Evolutionary conservation across 2,797 vertebrate species (phyloP), one percentile per base, ranked within the genome.

Genomic region (Clarias pachynema): DNA sequence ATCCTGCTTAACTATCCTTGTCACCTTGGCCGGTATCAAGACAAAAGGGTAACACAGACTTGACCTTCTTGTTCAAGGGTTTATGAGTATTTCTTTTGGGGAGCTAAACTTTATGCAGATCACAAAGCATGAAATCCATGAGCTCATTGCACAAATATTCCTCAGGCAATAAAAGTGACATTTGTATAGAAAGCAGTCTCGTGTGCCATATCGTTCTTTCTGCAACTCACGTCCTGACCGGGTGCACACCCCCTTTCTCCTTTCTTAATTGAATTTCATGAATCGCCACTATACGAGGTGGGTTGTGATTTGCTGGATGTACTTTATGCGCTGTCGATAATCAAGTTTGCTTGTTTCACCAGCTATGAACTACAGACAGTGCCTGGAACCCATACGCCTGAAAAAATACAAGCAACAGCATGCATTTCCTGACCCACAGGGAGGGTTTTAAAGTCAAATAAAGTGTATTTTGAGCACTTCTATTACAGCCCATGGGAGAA

Each of bases 111-210:
- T 92, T 93, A 87, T 89, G 88, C 91, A 91, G 93, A 92, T 91
- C 87, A 90, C 91, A 92, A 94, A 95, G 88, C 44, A 79, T 90
- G 91, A 93, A 94, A 94, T 93, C 92, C 74, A 85, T 94, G 93
- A 94, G 92, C 91, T 94, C 93, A 95, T 89, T 88, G 85, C 57
- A 86, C 72, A 93, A 91, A 92, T 92, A 95, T 93, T 93, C 94
- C 91, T 90, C 91, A 92, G 92, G 88, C 92, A 89, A 93, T 94
- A 94, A 95, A 95, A 91, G 93, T 94, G 93, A 94, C 94, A 89
- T 91, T 91, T 91, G 88, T 89, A 92, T 92, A 88, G 91, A 92
- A 94, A 94, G 91, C 92, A 91, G 93, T 74, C 89, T 89, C 89
- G 89, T 60, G 44, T 84, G 80, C 81, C 57, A 68, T 79, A 22